phyloP scores from a whole-genome alignment of 2,888 invertebrate genomes.

The Drosophila paranaensis region DNA sequence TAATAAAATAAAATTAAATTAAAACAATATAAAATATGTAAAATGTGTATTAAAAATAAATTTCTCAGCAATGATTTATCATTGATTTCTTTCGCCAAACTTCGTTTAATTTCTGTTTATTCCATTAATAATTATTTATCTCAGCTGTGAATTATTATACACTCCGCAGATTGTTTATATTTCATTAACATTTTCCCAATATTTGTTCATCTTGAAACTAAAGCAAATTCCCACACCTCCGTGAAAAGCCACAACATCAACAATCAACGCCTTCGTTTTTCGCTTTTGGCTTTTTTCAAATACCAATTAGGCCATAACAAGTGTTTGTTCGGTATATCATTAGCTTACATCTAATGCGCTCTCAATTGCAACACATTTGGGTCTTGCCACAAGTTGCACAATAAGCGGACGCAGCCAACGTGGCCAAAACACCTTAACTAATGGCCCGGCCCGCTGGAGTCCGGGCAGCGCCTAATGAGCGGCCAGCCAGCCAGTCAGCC shows the following conservation, averaged over 20 bases:
- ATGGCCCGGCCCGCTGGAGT: slow-evolving; percentile 51
- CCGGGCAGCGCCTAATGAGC: slow-evolving; percentile 70
- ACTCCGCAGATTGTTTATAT: neutral
- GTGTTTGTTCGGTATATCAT: slow-evolving; percentile 63
- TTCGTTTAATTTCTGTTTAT: too few relatives aligned
- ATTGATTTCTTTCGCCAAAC: too few relatives aligned
- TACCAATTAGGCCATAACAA: slow-evolving; percentile 64
- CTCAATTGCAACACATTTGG: slow-evolving; percentile 67
- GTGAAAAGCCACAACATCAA: slow-evolving; percentile 10
- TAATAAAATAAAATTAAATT: too few relatives aligned
- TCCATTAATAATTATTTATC: neutral
- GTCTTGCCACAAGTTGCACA: slow-evolving; percentile 61
- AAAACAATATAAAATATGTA: too few relatives aligned
- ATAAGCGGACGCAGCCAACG: slow-evolving; percentile 55
- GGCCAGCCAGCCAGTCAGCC: slow-evolving; percentile 57
- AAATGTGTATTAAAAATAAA: too few relatives aligned
- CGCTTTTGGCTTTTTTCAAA: slow-evolving; percentile 34
- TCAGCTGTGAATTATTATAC: neutral
- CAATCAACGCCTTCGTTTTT: slow-evolving; percentile 35
- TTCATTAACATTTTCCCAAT: slow-evolving; percentile 1
- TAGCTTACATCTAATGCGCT: slow-evolving; percentile 72
- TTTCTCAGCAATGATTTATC: too few relatives aligned
- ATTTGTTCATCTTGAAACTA: neutral
- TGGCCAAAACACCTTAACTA: slow-evolving; percentile 74
- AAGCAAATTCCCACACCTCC: slow-evolving; percentile 37